Evolutionary conservation across 2,888 invertebrate genomes (phyloP).

Genomic region (Drosophila paucipuncta): DNA sequence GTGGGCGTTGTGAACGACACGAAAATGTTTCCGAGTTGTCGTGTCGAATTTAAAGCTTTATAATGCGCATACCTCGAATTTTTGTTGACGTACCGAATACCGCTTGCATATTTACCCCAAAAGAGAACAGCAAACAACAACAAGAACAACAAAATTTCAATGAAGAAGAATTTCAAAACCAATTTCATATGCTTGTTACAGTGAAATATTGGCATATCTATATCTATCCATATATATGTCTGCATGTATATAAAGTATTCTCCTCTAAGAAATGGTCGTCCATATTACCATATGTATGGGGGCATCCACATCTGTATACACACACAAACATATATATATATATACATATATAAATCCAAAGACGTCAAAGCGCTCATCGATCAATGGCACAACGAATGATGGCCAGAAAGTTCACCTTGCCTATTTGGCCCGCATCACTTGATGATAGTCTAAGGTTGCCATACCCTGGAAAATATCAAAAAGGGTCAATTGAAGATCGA

Average conservation of each 20-base stretch:
- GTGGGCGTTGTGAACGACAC: constrained; percentile 72
- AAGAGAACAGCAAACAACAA: constrained; percentile 33
- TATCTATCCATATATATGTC: background rate
- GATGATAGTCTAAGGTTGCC: constrained; percentile 19
- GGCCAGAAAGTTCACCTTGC: constrained; percentile 58
- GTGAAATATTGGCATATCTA: constrained; percentile 56
- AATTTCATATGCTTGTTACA: constrained; percentile 56
- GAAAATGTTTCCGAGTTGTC: constrained; percentile 82
- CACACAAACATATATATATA: constrained; percentile 9
- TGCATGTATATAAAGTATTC: constrained; percentile 13
- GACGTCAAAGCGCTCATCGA: constrained; percentile 67
- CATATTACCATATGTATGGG: constrained; percentile 57
- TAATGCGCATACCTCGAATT: constrained; percentile 79
- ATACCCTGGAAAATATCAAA: constrained; percentile 38
- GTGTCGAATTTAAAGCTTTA: constrained; percentile 78
- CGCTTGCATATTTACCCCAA: constrained; percentile 70
- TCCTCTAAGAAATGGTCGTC: constrained; percentile 25
- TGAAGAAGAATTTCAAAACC: constrained; percentile 46
- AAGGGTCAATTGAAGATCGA: background rate
- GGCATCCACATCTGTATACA: constrained; percentile 27
- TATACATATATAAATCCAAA: constrained; percentile 25
- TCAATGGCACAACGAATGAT: constrained; percentile 59
- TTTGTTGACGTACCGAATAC: constrained; percentile 82
- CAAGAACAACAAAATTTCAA: constrained; percentile 19
- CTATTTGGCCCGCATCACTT: constrained; percentile 53